Evolutionary conservation across 2,113 vertebrate species (phyloP).

Genomic region (Aegotheles bennettii): DNA sequence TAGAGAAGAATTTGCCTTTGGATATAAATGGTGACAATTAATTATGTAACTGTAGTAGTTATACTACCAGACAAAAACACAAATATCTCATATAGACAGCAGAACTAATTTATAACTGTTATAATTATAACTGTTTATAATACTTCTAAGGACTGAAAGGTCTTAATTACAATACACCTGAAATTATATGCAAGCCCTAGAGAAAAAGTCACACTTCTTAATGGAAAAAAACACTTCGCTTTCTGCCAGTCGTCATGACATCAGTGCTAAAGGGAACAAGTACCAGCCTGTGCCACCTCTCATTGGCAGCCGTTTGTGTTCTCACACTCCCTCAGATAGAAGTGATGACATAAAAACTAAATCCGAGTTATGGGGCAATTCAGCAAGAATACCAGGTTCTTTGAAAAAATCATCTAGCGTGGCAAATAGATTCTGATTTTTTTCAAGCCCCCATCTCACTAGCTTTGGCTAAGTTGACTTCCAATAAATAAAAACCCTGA

Average conservation of each 20-base stretch:
- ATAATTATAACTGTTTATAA: background rate
- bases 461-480: background rate
- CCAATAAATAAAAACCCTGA: background rate
- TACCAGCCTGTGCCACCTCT: conserved; percentile 4
- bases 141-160: background rate
- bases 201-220: background rate
- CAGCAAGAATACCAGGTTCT: background rate
- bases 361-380: background rate
- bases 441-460: background rate
- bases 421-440: background rate
- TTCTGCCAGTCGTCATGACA: background rate
- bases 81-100: background rate
- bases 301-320: conserved; percentile 2
- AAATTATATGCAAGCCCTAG: background rate
- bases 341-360: background rate
- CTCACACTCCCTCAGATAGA: background rate
- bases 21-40: rapidly evolving
- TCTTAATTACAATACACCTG: background rate
- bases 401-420: background rate
- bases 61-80: background rate
- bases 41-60: background rate
- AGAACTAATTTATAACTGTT: background rate
- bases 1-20: background rate
- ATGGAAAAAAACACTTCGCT: background rate
- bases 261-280: background rate